Evolutionary conservation across 2,113 vertebrate species (phyloP).

Genomic region (Fulica atra): DNA sequence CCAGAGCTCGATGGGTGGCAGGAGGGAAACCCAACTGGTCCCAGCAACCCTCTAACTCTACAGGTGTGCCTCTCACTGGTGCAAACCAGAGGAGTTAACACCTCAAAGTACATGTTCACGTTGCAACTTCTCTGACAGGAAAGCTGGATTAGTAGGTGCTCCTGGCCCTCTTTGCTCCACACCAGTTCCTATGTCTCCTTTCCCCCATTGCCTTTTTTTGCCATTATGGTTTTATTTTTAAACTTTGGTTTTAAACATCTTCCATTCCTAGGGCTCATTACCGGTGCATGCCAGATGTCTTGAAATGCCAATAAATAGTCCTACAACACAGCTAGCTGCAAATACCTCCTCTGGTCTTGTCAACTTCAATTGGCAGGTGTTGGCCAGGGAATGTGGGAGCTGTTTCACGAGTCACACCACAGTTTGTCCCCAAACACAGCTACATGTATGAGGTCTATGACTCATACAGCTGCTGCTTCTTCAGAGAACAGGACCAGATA

Average conservation of each 20-base stretch:
- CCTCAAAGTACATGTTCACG: background rate
- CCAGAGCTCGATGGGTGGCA: no score
- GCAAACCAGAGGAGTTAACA: background rate
- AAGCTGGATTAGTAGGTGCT: background rate
- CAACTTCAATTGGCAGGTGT: background rate
- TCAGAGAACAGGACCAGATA: background rate
- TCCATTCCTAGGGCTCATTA: background rate
- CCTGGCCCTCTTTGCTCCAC: background rate
- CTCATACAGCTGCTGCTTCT: fast-evolving
- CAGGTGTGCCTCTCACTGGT: background rate
- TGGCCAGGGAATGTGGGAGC: background rate
- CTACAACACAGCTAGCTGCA: background rate
- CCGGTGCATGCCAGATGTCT: background rate
- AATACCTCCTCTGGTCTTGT: background rate
- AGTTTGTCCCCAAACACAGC: background rate
- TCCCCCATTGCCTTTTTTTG: background rate
- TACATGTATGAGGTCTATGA: background rate
- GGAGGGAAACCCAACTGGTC: background rate
- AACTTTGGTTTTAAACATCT: background rate
- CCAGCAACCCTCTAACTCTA: background rate
- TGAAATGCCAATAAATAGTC: background rate
- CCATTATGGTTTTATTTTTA: background rate
- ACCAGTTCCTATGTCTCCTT: background rate
- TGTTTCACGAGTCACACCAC: background rate
- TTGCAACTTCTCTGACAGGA: background rate